A percentile compares a stretch with the other conserved stretches of the same genome.
Conservation (phyloP, 2,797 vertebrate genomes). For the Eurystomus glaucurus region DNA sequence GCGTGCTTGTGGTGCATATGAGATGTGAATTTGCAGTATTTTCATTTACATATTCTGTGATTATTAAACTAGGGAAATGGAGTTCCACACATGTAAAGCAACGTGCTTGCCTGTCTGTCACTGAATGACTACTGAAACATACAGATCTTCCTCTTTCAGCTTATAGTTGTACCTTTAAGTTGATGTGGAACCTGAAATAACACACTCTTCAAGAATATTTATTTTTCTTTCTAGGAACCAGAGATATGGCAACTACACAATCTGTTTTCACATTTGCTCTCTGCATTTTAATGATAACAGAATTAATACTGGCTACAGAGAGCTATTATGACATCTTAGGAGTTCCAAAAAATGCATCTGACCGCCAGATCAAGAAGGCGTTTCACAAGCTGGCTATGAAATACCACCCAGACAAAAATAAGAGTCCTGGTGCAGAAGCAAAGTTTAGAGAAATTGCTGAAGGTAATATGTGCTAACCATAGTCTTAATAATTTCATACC, state of each 20-base stretch:
- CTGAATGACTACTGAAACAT: background rate
- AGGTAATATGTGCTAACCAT: slow-evolving; percentile 80
- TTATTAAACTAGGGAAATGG: background rate
- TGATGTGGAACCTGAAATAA: background rate
- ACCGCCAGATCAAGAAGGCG: slow-evolving; percentile 97
- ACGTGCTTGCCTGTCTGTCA: accelerated
- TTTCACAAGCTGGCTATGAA: slow-evolving; percentile 97
- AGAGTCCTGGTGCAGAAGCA: slow-evolving; percentile 92
- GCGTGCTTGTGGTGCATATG: background rate
- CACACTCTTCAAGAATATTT: background rate
- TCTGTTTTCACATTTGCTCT: slow-evolving; percentile 90
- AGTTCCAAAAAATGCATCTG: slow-evolving; percentile 92
- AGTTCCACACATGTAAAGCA: background rate
- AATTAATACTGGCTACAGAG: slow-evolving; percentile 93
- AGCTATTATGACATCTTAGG: slow-evolving; percentile 96
- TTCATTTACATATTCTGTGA: background rate
- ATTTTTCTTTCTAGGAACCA: slow-evolving; percentile 73
- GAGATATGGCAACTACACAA: slow-evolving; percentile 90
- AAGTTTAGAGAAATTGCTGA: slow-evolving; percentile 97
- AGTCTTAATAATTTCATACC: background rate
- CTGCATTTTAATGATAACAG: slow-evolving; percentile 94
- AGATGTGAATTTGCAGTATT: background rate
- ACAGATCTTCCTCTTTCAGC: background rate
- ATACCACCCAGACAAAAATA: slow-evolving; percentile 97
- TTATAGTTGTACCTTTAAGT: background rate